Base-by-base conservation (phyloP, 2,888 invertebrate species). In the Teinopalpus imperialis region DNA sequence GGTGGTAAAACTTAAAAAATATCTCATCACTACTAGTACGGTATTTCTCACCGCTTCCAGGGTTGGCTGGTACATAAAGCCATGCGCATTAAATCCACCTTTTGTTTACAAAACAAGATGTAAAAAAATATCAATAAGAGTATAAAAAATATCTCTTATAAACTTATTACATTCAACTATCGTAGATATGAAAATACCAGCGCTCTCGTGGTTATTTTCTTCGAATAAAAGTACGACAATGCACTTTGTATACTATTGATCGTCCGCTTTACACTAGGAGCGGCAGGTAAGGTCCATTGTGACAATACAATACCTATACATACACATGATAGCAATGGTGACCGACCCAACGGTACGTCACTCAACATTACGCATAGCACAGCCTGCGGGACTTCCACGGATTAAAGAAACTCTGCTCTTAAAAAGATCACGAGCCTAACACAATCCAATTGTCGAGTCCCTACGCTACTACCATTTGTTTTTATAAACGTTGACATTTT, bases 351-450 rank as follows among this genome's bases (percentile, higher is more conserved):
- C 60, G 53, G 63, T 69, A 71, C 61, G 74, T 69, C 77, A 76
- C 66, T 76, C 66, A 52, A 55, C 53, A 70, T 74, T 69, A 74
- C 58, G 63, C 55, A 61, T 54, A 63, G 59, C 55, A 61, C 61
- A 63, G 63, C 51, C 63, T 56, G 61, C 49, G 54, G 57, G 61
- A 52, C 57, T 59, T 58, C 57, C 53, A 43, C 42, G 48, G 50
- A 49, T 49, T 43, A 57, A 57, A 67, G 57, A 67, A 68, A 63
- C 58, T 52, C 63, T 61, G 58, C 55, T 54, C 54, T 44, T 53
- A 52, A 54, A 58, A 52, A 54, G 55, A 54, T 59, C 56, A 55
- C 51, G 53, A 52, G 44, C 41, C 46, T 51, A 34, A 53, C 46
- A 51, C 43, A 46, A 49, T 42, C 29, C 31, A 42, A 43, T 50